phyloP scores from a whole-genome alignment of 2,113 vertebrate species.

The Tiliqua scincoides region DNA sequence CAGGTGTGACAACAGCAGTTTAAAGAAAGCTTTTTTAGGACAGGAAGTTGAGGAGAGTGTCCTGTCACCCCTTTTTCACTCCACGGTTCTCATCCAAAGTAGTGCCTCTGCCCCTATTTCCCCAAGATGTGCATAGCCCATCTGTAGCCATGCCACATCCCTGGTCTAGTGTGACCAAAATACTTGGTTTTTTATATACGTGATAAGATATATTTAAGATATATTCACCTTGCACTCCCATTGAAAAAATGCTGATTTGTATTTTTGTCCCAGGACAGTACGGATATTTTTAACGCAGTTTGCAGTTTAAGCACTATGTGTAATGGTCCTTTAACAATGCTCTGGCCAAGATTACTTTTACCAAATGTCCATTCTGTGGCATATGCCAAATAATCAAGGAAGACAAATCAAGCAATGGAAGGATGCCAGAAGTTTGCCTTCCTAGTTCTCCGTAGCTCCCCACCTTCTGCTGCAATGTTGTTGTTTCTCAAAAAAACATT shows the following conservation, averaged over 20 bases:
- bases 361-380: background rate
- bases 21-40: too few species aligned
- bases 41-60: background rate
- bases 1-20: too few species aligned
- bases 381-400: conserved; percentile 39
- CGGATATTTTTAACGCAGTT: background rate
- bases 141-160: background rate
- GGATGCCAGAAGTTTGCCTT: conserved; percentile 47
- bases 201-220: conserved; percentile 3
- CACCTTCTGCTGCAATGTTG: background rate
- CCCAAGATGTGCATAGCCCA: background rate
- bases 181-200: background rate
- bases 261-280: background rate
- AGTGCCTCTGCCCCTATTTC: too few species aligned
- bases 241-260: background rate
- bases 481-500: background rate
- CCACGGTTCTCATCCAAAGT: background rate
- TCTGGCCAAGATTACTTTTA: conserved; percentile 3
- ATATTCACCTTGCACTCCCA: background rate
- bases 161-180: background rate
- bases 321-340: conserved; percentile 19
- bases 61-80: too few species aligned
- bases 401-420: conserved; percentile 43
- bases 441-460: conserved; percentile 50
- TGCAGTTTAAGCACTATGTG: background rate